These are phyloP conservation scores for Brachycybe producta DNA, from an alignment of 2,888 invertebrate genomes.

Conservation along the genomic window DNA sequence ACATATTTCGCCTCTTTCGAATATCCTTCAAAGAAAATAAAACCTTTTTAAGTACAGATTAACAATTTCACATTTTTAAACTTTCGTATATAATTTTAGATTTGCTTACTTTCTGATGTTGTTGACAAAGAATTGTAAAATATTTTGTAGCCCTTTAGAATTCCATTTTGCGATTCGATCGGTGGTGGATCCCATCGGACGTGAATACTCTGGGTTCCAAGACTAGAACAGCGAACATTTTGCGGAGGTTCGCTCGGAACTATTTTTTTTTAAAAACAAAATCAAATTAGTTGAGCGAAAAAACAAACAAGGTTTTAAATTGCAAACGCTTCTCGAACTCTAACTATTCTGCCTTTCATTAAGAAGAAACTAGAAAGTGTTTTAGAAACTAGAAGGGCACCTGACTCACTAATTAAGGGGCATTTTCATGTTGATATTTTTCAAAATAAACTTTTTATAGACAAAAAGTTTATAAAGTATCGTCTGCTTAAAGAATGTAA, in stretches of 20 bases:
- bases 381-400: too few species aligned
- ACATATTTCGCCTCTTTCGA: constrained; percentile 11
- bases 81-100: too few species aligned
- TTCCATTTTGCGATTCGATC: constrained; percentile 16
- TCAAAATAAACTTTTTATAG: too few species aligned
- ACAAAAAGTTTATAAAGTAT: too few species aligned
- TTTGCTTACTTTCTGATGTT: too few species aligned
- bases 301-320: background rate
- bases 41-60: background rate
- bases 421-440: too few species aligned
- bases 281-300: background rate
- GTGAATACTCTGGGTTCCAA: constrained; percentile 18
- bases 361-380: too few species aligned
- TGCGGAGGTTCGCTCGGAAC: constrained; percentile 20
- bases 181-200: constrained; percentile 19
- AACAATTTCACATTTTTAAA: too few species aligned
- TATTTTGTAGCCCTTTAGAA: constrained; percentile 19
- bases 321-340: background rate
- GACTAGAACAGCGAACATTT: constrained; percentile 18
- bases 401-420: too few species aligned
- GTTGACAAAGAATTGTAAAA: constrained; percentile 15
- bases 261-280: background rate
- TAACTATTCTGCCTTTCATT: background rate
- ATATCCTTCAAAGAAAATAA: constrained; percentile 3
- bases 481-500: too few species aligned